Evolutionary conservation across 2,888 invertebrate species (phyloP), one percentile per base, ranked within the genome.

Genomic region (Nezara viridula): DNA sequence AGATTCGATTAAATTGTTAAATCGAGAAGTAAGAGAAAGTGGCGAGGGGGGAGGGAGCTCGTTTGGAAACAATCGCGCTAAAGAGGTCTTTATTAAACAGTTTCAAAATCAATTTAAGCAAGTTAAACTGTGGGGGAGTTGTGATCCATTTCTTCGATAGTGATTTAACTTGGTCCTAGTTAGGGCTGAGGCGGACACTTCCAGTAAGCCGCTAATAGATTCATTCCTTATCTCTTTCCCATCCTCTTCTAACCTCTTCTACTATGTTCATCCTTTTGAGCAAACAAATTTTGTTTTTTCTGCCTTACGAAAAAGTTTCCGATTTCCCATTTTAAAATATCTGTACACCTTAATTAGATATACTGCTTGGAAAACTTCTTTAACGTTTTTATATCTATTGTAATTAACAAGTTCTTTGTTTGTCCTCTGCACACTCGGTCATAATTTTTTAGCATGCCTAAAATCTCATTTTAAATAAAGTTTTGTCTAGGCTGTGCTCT

Each of bases 131-230:
- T 14, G 27, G 32, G 14, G 19, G 32, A 32, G 66, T 73, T 37
- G 66, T 73, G 32, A 73, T 73, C 66, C 37, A 73, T 73, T 73
- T 73, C 66, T 73, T 73, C 66, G 66, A 73, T 73, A 73, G 66
- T 73, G 66, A 73, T 37, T 73, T 37, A 73, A 73, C 66, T 73
- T 37, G 66, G 37, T 21, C 37, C 66, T 73, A 73, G 66, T 73
- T 73, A 37, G 66, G 60, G 66, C 37, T 73, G 66, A 19, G 66
- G 66, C 19, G 37, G 66, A 32, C 66, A 19, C 32, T 73, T 19
- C 60, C 66, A 73, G 32, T 73, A 73, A 73, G 66, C 32, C 32
- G 19, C 32, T 73, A 37, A 73, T 73, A 73, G 66, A 73, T 73
- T 73, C 66, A 73, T 73, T 73, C 37, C 66, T 73, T 73, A 73